Base-by-base conservation (phyloP, 1,140 invertebrate species). In the Drosophila pandora region DNA sequence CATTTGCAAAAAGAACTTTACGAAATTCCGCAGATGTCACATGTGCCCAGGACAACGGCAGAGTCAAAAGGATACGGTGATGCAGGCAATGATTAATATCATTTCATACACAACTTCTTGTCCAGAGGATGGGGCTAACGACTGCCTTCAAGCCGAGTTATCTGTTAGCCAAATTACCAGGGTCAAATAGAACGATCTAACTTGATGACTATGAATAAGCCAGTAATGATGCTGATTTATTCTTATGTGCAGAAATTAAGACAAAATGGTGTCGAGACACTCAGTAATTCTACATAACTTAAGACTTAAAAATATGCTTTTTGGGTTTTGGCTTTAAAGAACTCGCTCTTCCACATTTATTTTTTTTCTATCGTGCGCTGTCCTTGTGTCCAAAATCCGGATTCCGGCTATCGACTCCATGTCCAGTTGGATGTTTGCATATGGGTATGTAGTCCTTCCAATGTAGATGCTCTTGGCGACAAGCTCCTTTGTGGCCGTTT, bases 51-150 rank as follows among this genome's bases (percentile, higher is more conserved):
- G 37, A 56, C 60, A 70, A 76, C 39, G 58, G 21, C 63, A 30
- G 52, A 41, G 48, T 79, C 55, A 65, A 72, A 72, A 50, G 75
- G 56, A 54, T 60, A 52, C 65, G 21, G 8, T 10, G 2, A 41
- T 54, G 56, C 49, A 63, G 47, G 39, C 55, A 70, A 70, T 59
- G 67, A 80, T 76, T 80, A 80, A 80, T 81, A 67, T 63, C 13
- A 67, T 62, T 55, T 80, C 65, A 49, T 43, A 64, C 62, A 41
- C 56, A 60, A 56, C 41, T 48, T 28, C 60, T 59, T 23, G 34
- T 22, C 34, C 25, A 4, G 0, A 60, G 54, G 50, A 56, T 56
- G 62, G 34, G 21, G 30, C 37, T 41, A 21, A 55, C 47, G 47
- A 32, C 59, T n/a, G 21, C 8, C 6, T 39, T 52, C 17, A 45